Base-by-base conservation (phyloP, 1,140 invertebrate genomes). In the Hyphantria cunea region DNA sequence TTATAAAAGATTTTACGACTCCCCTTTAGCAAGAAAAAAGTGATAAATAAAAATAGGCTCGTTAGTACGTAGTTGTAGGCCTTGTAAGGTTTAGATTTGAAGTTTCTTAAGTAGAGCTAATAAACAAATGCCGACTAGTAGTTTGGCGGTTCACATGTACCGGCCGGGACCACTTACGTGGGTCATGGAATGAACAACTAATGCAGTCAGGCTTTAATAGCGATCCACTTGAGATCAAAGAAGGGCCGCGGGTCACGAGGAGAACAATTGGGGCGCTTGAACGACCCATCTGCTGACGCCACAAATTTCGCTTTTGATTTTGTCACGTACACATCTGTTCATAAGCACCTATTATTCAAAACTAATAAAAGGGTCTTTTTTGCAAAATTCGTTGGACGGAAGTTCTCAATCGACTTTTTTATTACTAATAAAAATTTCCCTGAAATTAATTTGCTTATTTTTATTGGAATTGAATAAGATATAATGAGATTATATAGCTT, bases 191-290 rank as follows among this genome's bases (percentile, higher is more conserved):
- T 66, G 66, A 66, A 63, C 68, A 65, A 62, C 63, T 68, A 70
- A 68, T 68, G 67, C 64, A 51, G 56, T 66, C 49, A 55, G 39
- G 50, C 50, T 55, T 56, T 61, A 66, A 66, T 66, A 55, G 60
- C 60, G 39, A 32, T 41, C 71, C 74, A 77, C 74, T 77, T 77
- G 74, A 76, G 70, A 42, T 67, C 61, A 72, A 74, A 71, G 64
- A 55, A 58, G 41, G 45, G 62, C 53, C 44, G 49, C 45, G n/a
- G 10, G 41, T 63, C 58, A 48, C 44, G n/a, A 58, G 47, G 59
- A 48, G 62, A 69, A 61, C 64, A 55, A 66, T 59, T 50, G 15
- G 41, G 37, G 32, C 54, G 45, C 52, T 45, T 12, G 31, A 31
- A 15, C 34, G 15, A 25, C 54, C 42, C 54, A 48, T 48, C 42